Percentiles rank a stretch among this genome's conserved stretches.
These are phyloP conservation scores for Nephrotoma flavescens DNA, from an alignment of 2,888 invertebrate genomes.

Conservation along the genomic window DNA sequence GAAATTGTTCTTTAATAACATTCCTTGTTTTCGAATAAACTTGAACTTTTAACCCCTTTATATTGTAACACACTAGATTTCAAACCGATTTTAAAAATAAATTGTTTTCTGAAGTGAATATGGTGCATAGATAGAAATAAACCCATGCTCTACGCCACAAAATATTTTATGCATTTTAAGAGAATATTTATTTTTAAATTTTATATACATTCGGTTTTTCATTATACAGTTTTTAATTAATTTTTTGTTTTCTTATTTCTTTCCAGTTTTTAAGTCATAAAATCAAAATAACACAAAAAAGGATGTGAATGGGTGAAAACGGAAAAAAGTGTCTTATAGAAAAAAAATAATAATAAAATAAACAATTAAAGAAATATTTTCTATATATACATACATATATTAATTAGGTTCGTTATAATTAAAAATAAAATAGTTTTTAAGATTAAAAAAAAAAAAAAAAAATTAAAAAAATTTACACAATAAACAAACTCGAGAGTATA, in stretches of 20 bases:
- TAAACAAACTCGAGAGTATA: neutral
- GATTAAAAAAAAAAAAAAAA: neutral
- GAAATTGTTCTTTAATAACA: neutral
- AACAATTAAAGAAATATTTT: neutral
- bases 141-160: neutral
- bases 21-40: neutral
- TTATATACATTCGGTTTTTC: neutral
- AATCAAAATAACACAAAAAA: neutral
- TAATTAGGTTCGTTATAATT: neutral
- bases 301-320: neutral
- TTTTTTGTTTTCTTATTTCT: neutral
- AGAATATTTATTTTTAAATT: neutral
- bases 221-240: neutral
- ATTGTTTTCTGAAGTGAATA: neutral
- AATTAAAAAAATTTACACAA: neutral
- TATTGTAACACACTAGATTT: neutral
- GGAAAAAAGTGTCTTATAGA: neutral
- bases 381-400: neutral
- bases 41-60: neutral
- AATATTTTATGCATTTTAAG: neutral
- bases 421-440: neutral
- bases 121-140: neutral
- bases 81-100: neutral
- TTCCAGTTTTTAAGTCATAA: neutral
- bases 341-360: neutral